Base-by-base conservation (phyloP, 1,140 invertebrate species). In the Neodiprion lecontei region DNA sequence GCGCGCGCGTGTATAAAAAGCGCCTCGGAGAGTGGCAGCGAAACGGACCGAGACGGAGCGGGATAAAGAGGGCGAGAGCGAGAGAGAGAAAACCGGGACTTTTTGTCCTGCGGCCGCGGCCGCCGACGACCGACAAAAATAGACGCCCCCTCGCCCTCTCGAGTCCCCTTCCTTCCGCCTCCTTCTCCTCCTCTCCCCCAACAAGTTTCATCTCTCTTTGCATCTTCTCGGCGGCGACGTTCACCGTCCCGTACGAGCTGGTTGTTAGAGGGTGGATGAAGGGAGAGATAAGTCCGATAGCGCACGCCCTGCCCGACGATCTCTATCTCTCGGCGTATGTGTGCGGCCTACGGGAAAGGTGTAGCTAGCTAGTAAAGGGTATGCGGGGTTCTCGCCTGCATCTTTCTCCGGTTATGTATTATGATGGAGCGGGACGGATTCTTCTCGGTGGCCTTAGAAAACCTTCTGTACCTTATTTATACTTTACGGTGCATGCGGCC, bases 1-100 rank as follows among this genome's bases (percentile, higher is more conserved):
- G 83, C 87, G 87, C 85, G 82, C 87, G 84, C 84, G 83, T 86
- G 86, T 87, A 86, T 69, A 67, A 67, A 72, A 70, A 73, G 53
- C 49, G 67, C 66, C 67, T 72, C 72, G 72, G 67, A 75, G 68
- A 69, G 72, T 73, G 74, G 74, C 74, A 79, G 69, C 76, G 50
- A 48, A 74, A 77, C 50, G 66, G 28, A 75, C 48, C 17, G 68
- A 67, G 21, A 72, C 72, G 67, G 74, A 76, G 66, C 67, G 72
- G 66, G 72, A 67, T 72, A 53, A 61, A 66, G 48, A 69, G 71
- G 70, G 71, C 73, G 73, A 69, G 71, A 74, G 69, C 50, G 74
- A 75, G 72, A 75, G 79, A 78, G 48, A 75, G 61, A 74, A 72
- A 75, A 75, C 61, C 76, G 79, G 81, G 73, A 84, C 85, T 86